A percentile compares a stretch with the other conserved stretches of the same genome.
These are phyloP conservation scores for Lomographa bimaculata DNA, from an alignment of 2,888 invertebrate genomes.

Conservation along the genomic window DNA sequence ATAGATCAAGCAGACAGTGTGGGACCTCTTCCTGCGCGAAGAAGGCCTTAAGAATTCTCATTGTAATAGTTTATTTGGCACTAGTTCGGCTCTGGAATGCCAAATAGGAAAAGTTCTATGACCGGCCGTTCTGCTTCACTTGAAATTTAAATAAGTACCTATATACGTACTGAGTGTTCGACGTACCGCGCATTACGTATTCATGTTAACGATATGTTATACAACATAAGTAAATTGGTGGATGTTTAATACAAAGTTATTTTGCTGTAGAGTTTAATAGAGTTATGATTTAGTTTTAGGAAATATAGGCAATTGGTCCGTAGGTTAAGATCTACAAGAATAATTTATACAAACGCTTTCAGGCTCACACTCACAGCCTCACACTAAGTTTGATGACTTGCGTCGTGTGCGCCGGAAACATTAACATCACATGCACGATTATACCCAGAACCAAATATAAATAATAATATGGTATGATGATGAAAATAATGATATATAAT, in stretches of 20 bases:
- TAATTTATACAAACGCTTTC: not conserved
- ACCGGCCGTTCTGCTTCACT: slow-evolving; percentile 48
- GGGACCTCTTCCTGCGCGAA: slow-evolving; percentile 60
- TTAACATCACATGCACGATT: too few relatives aligned
- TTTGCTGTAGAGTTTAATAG: too few relatives aligned
- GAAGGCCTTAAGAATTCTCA: slow-evolving; percentile 64
- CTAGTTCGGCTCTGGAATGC: slow-evolving; percentile 66
- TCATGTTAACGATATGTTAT: slow-evolving; percentile 36
- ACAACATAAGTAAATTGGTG: slow-evolving; percentile 47
- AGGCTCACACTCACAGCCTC: too few relatives aligned
- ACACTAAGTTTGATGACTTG: too few relatives aligned
- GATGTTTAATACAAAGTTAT: slow-evolving; percentile 5
- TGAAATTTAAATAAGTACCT: slow-evolving; percentile 50
- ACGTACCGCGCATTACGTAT: slow-evolving; percentile 38
- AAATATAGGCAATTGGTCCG: too few relatives aligned
- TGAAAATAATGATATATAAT: too few relatives aligned
- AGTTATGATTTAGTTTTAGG: too few relatives aligned
- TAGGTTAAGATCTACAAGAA: slow-evolving; percentile 12
- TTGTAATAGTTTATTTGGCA: slow-evolving; percentile 80
- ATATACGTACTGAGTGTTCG: slow-evolving; percentile 38
- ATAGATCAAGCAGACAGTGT: slow-evolving; percentile 73
- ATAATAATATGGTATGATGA: too few relatives aligned
- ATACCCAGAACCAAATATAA: too few relatives aligned
- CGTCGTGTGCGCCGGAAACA: too few relatives aligned
- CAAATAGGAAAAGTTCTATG: slow-evolving; percentile 76